Base-by-base conservation (phyloP, 2,888 invertebrate genomes). In the Conops quadrifasciatus region DNA sequence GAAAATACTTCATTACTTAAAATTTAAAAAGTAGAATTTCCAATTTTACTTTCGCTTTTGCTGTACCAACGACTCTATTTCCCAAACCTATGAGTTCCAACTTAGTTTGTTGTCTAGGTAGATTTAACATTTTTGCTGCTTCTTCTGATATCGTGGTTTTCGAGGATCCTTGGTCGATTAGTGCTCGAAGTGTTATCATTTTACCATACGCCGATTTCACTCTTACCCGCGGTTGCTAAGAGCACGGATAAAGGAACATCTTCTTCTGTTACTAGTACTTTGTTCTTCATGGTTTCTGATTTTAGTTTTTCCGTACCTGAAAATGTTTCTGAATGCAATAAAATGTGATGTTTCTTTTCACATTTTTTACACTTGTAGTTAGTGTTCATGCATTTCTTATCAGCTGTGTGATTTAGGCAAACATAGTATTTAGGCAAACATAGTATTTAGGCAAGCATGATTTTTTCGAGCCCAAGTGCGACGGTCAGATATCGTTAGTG, bases 161-260 rank as follows among this genome's bases (percentile, higher is more conserved):
- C 49, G 72, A 71, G n/a, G 74, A 69, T 26, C 71, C 69, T 36
- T 71, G 72, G 58, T 72, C 71, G 15, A 73, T 71, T 26, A 75
- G 58, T 9, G 70, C 72, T 70, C 72, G 53, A 43, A 73, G 51
- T 28, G 49, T 45, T 45, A 67, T 24, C 30, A 62, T 67, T 64
- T 72, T 72, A 2, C 65, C 72, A 70, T 68, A 47, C 45, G 26
- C 26, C 56, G 74, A 47, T 62, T 65, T 71, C 19, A 73, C 69
- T 36, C 60, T 62, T 58, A 74, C 64, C 49, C 64, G 67, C 63
- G 26, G 68, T 71, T 64, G 71, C 70, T 16, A 72, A 28, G 11
- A 49, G 49, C 49, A 49, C 49, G 49, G 49, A 49, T 4, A n/a
- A 49, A 71, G 47, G 16, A 70, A 53, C 49, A 15, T 51, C 19